Base-by-base conservation (phyloP, 2,113 vertebrate genomes). In the Cyprinus carpio region DNA sequence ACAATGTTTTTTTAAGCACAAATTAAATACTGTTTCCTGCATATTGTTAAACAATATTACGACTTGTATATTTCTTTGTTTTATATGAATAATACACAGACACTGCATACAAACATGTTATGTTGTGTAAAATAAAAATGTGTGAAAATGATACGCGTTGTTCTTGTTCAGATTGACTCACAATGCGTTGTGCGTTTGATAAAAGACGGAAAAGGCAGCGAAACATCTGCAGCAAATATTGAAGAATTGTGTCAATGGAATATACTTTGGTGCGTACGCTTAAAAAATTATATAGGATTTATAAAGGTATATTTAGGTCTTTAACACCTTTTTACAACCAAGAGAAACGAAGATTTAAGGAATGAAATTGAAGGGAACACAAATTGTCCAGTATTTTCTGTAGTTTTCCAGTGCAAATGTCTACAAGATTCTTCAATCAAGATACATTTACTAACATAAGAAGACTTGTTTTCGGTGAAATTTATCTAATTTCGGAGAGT, bases 51-150 rank as follows among this genome's bases (percentile, higher is more conserved):
- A 82, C 72, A 72, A 86, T 86, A 74, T 43, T 71, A 77, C 75
- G 71, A 88, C 82, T 88, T 92, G 94, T 93, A 90, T 92, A 89
- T 93, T 95, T 94, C 94, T 96, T 95, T 95, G 89, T 94, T 94
- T 95, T 95, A 93, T 95, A 95, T n/a, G 94, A 94, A 96, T 94
- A 89, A 64, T 93, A 92, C 89, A 49, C 46, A 13, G 12, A 49
- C 46, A 96, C 93, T 96, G 91, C 85, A 85, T 94, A 51, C 49
- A 51, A 51, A 51, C 15, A 92, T 90, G 93, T 96, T 95, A 92
- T 90, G 46, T 95, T 95, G 94, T 95, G 94, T 95, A 94, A 94
- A 97, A 96, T 96, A 96, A 94, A 96, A 93, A n/a, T n/a, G n/a
- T 94, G 95, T 91, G 54, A 89, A 94, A 91, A 90, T 84, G 94